Evolutionary conservation across 2,797 vertebrate genomes (phyloP), one percentile per base, ranked within the genome.

Genomic region (Girardinus metallicus): DNA sequence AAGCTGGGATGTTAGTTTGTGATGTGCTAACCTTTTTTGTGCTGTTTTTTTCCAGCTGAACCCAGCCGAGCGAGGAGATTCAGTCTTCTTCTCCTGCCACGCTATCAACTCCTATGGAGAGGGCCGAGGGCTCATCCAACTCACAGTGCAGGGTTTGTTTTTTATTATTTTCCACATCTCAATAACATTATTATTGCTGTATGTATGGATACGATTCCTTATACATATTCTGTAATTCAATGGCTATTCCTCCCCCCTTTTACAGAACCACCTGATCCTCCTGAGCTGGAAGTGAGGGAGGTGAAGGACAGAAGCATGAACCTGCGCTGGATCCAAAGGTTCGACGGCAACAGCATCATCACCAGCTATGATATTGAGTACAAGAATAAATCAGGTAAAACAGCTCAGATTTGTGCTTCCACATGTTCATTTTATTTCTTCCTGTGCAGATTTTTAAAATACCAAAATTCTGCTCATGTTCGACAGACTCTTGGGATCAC

Each of bases 261-360:
- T 73, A 57, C 90, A 99, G 98, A 99, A 90, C 98, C 98, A 78
- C 98, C 98, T 0, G 98, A 99, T 88, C 98, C 98, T 0, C 98
- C 98, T 0, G 98, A 99, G 92, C 94, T 99, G 82, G 98, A 99
- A 90, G 97, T 99, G 81, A 96, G 97, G 0, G 98, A 99, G 91
- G 98, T 99, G 73, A 99, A 99, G 88, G 97, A 98, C 88, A 95
- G 98, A n/a, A 99, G 98, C 75, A 99, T 99, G 98, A 99, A 99
- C 85, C 90, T 99, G 75, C 95, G 98, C 72, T 99, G 98, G 98
- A 99, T 98, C 0, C 98, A 99, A 92, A 89, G 98, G n/a, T 99
- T 99, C 1, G 98, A 99, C 0, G 98, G 98, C 76, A 99, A 99
- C 95, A 99, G 98, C 93, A 98, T 99, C 93, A 99, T 99, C 94